Conservation (phyloP, 2,797 vertebrate genomes). For the Hydrophis major region DNA sequence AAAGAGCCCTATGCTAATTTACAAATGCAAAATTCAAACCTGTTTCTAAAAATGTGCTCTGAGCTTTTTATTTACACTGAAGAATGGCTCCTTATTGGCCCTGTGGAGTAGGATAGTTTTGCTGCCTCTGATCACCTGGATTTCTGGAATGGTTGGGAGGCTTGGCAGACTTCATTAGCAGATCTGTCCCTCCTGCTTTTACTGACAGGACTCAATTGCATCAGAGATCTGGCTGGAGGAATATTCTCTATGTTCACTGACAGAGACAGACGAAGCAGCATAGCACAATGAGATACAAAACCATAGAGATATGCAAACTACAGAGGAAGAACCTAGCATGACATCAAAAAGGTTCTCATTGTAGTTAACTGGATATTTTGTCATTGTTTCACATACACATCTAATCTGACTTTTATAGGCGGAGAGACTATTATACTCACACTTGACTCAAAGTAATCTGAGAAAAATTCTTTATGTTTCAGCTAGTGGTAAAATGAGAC, state of each 20-base stretch:
- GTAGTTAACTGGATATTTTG: background rate
- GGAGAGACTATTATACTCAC: background rate
- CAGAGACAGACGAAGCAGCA: background rate
- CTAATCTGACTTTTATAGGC: background rate
- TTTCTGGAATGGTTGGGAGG: background rate
- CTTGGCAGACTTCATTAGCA: background rate
- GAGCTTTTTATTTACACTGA: background rate
- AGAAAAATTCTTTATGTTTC: background rate
- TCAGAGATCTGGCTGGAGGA: background rate
- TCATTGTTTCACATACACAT: background rate
- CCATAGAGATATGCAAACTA: background rate
- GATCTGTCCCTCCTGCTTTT: background rate
- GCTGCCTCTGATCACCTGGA: background rate
- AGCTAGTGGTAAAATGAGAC: background rate
- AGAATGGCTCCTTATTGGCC: background rate
- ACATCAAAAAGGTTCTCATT: background rate
- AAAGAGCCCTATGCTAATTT: background rate
- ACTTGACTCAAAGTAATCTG: background rate
- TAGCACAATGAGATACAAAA: background rate
- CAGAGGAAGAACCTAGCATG: background rate
- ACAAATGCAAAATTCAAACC: background rate
- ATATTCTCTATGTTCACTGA: background rate
- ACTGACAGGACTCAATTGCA: background rate
- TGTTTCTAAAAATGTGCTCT: background rate
- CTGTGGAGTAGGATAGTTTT: background rate